A percentile compares a stretch with the other conserved stretches of the same genome.
Conservation (phyloP, 2,113 vertebrate species). For the Ictidomys tridecemlineatus region DNA sequence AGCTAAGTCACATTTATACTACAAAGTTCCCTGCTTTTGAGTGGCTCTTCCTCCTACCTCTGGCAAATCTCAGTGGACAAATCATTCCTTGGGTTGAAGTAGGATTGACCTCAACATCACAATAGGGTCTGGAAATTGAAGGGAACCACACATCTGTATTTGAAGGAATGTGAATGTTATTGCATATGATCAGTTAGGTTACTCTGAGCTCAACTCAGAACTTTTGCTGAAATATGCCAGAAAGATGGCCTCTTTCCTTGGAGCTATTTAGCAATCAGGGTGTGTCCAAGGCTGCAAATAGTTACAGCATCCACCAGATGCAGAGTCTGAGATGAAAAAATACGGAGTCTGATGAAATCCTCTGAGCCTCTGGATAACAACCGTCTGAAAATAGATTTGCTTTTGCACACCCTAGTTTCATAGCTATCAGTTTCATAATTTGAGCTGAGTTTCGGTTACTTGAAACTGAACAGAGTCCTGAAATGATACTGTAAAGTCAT, state of each 20-base stretch:
- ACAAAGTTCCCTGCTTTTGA: background rate
- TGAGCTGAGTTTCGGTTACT: conserved; percentile 37
- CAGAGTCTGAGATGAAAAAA: background rate
- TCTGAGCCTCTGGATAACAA: background rate
- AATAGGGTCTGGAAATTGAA: background rate
- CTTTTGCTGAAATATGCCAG: background rate
- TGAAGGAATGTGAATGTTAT: background rate
- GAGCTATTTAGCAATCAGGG: background rate
- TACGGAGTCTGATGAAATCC: background rate
- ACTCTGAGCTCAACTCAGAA: background rate
- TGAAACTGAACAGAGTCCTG: conserved; percentile 43
- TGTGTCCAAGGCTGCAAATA: background rate
- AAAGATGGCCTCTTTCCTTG: background rate
- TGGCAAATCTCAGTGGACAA: background rate
- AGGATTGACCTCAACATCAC: background rate
- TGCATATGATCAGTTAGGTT: background rate
- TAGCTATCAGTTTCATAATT: conserved; percentile 23
- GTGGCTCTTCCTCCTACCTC: background rate
- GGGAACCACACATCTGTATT: background rate
- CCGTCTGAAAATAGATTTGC: background rate
- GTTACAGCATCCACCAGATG: background rate
- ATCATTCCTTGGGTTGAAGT: background rate
- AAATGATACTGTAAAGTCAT: conserved; percentile 36
- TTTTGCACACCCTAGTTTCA: conserved; percentile 49
- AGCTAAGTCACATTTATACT: background rate